Conservation (phyloP, 2,797 vertebrate species). For the Cephalopachus bancanus region DNA sequence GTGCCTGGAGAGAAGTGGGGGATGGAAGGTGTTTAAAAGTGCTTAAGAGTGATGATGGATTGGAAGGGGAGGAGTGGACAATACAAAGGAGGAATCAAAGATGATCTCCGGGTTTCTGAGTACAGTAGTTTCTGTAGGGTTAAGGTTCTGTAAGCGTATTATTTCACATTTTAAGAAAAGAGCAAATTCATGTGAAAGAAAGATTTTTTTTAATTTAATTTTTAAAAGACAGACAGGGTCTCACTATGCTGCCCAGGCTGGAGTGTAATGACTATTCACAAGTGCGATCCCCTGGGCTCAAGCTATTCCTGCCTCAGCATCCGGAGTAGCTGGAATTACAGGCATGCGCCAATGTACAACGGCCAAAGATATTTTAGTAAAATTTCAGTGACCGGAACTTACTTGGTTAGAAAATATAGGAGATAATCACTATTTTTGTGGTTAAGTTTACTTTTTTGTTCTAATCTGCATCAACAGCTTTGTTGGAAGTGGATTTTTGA, state of each 20-base stretch:
- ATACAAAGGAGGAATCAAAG: conserved; percentile 43
- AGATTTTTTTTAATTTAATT: background rate
- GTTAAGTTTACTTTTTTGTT: conserved; percentile 20
- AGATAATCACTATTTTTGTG: conserved; percentile 36
- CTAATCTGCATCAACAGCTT: conserved; percentile 51
- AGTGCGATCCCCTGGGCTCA: no score
- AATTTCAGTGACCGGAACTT: conserved; percentile 53
- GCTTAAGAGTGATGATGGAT: background rate
- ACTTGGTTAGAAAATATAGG: conserved; percentile 55
- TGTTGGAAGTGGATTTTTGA: background rate
- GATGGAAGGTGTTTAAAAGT: background rate
- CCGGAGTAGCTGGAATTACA: no score
- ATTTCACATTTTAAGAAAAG: conserved; percentile 62
- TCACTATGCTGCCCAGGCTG: no score
- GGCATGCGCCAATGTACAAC: no score
- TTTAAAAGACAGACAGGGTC: no score
- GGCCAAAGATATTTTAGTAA: conserved; percentile 44
- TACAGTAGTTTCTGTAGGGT: conserved; percentile 39
- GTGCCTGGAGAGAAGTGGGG: background rate
- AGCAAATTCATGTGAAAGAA: conserved; percentile 51
- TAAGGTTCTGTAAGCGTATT: conserved; percentile 15
- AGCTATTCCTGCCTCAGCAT: no score
- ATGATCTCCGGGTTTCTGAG: conserved; percentile 37
- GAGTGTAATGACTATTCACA: no score
- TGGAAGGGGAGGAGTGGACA: conserved; percentile 10